Conservation (phyloP, 35 echinoderm and acorn worm genomes). For the Heliocidaris tuberculata region DNA sequence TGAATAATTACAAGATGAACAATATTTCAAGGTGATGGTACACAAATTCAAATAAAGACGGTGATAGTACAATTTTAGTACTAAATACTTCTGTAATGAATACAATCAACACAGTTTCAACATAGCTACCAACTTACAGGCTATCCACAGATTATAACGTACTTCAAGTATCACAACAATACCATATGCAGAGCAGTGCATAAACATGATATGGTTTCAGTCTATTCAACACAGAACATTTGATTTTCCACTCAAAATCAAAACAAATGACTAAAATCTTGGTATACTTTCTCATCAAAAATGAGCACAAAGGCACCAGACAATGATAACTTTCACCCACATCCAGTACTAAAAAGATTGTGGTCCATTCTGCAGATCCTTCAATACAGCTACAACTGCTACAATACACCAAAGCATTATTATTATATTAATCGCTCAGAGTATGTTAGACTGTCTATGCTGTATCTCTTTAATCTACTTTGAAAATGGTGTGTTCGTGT, state of each 20-base stretch:
- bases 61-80: background rate
- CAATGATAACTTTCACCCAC: background rate
- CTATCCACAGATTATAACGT: too few species aligned
- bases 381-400: too few species aligned
- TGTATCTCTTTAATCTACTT: too few species aligned
- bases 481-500: too few species aligned
- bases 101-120: background rate
- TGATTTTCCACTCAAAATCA: background rate
- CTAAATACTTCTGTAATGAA: background rate
- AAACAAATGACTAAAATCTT: background rate
- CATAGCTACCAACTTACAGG: too few species aligned
- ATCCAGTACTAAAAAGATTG: background rate
- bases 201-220: background rate
- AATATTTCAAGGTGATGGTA: background rate
- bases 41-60: background rate
- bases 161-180: too few species aligned
- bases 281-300: background rate
- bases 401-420: too few species aligned
- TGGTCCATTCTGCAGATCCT: too few species aligned
- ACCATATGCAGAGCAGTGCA: background rate
- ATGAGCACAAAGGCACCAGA: background rate
- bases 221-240: background rate
- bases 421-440: too few species aligned
- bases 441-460: too few species aligned
- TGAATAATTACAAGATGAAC: background rate